Evolutionary conservation across 2,113 vertebrate genomes (phyloP), one percentile per base, ranked within the genome.

Genomic region (Oncorhynchus masou): DNA sequence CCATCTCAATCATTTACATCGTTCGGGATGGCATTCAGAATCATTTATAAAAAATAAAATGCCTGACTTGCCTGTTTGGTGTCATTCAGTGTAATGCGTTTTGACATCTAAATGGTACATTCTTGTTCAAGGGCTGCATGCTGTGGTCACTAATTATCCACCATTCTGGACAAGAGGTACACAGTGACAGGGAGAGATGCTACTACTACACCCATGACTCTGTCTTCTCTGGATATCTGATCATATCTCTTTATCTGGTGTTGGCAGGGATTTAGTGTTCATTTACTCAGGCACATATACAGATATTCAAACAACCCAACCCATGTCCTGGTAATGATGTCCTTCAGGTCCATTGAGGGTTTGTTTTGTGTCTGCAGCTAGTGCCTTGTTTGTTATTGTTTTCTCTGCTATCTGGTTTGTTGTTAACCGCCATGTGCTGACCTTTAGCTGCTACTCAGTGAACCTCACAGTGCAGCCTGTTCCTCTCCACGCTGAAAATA

Each of bases 11-110:
- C 81, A 83, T 75, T 87, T 73, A 31, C 83, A 80, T 83, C 76
- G 54, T 45, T n/a, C 67, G 70, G 71, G 72, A 27, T 22, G 29
- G 67, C 76, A 83, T 85, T 82, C 80, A 75, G 80, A 70, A 83
- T 78, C 68, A 74, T 71, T 87, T 68, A 62, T 70, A 74, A 45
- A 57, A 65, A 75, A 76, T 73, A 74, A 79, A 75, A 81, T 70
- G 27, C 57, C 71, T 20, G 24, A 78, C 45, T 31, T 70, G 78
- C 75, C 74, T 68, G 76, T 85, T 86, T 83, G 22, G 80, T 80
- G 81, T 81, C 86, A 83, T 74, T 88, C 82, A 81, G 31, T 59
- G 68, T 82, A 80, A 90, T 88, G 76, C 66, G 51, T 81, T 83
- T 78, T 84, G 89, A 89, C 83, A 48, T 71, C 71, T 29, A 70